phyloP scores from a whole-genome alignment of 2,888 invertebrate species.

The Nymphalis c-album region DNA sequence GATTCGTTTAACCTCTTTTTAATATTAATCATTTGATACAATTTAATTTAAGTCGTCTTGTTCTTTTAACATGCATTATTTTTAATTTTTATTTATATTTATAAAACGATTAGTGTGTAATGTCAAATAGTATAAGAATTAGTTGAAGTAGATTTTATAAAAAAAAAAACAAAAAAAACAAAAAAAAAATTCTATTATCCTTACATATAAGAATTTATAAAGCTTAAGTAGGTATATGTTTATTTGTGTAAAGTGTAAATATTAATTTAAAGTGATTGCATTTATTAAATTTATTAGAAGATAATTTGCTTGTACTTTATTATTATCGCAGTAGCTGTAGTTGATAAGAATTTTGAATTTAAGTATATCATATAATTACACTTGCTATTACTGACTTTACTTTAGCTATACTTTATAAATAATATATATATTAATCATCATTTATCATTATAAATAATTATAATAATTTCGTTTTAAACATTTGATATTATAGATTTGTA shows the following conservation, averaged over 20 bases:
- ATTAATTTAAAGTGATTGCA: neutral
- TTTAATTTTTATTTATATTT: neutral
- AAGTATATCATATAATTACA: neutral
- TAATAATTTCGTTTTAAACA: no score
- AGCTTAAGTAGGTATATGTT: no score
- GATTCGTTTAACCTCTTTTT: neutral
- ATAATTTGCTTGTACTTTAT: neutral
- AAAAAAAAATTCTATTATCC: neutral
- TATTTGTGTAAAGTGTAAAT: neutral
- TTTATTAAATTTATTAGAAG: neutral
- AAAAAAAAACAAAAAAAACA: neutral
- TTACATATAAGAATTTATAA: no score
- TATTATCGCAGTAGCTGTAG: conserved; percentile 17
- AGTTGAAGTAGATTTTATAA: neutral
- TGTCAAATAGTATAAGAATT: neutral
- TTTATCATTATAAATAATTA: no score
- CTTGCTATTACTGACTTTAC: no score
- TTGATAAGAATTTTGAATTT: conserved; percentile 10
- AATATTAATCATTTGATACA: no score
- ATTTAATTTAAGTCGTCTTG: no score
- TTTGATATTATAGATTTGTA: no score
- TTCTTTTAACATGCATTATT: no score
- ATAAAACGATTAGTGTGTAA: neutral
- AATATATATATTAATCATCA: no score
- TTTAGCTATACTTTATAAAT: neutral